Conservation (phyloP, 2,113 vertebrate genomes). For the Geococcyx californianus region DNA sequence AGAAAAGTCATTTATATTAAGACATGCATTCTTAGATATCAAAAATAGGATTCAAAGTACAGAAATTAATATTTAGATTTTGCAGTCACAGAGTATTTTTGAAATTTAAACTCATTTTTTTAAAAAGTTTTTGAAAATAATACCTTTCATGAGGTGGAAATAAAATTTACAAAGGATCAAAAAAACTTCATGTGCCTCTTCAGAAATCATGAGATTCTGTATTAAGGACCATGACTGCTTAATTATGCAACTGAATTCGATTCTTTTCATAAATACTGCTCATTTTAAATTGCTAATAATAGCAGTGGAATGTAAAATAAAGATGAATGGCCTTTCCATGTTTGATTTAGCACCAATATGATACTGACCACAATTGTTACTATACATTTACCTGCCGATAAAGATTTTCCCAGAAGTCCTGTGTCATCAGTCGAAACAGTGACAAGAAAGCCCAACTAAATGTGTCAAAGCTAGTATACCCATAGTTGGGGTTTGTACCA, state of each 20-base stretch:
- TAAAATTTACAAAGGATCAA: not conserved
- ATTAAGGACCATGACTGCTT: not conserved
- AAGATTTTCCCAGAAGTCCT: slow-evolving; percentile 96
- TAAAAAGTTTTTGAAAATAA: not conserved
- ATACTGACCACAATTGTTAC: not conserved
- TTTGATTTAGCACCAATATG: not conserved
- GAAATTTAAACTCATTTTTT: not conserved
- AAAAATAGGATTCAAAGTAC: not conserved
- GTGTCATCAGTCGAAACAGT: slow-evolving; percentile 95
- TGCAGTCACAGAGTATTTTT: not conserved
- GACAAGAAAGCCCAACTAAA: slow-evolving; percentile 97
- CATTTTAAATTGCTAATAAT: not conserved
- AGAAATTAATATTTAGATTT: not conserved
- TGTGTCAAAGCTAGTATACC: slow-evolving; percentile 94
- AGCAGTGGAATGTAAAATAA: not conserved
- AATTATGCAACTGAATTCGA: not conserved
- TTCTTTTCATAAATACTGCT: not conserved
- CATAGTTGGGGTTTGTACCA: slow-evolving; percentile 89
- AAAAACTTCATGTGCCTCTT: not conserved
- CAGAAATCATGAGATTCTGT: not conserved
- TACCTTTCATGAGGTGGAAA: not conserved
- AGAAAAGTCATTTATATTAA: not conserved
- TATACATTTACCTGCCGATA: slow-evolving; percentile 86
- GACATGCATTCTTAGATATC: not conserved
- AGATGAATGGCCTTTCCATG: not conserved